These are phyloP conservation scores for Martes martes DNA, from an alignment of 2,113 vertebrate species.

Conservation along the genomic window DNA sequence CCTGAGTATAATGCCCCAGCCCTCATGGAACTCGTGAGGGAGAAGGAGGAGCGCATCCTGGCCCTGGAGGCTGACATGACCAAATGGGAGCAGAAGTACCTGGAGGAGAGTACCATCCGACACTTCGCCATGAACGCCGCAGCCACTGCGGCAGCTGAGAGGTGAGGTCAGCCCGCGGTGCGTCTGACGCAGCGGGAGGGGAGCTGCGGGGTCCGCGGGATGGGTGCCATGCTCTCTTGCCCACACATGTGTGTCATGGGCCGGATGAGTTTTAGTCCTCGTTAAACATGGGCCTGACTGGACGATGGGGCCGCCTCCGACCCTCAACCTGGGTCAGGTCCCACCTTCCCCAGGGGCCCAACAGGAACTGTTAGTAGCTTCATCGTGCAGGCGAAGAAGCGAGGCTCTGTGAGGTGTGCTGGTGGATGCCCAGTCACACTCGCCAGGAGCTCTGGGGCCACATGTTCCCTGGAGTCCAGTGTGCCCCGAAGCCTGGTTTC, in stretches of 20 bases:
- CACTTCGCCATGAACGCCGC: conserved; percentile 90
- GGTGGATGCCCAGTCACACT: background rate
- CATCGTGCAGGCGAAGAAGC: background rate
- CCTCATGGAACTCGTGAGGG: conserved; percentile 88
- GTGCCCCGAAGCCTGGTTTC: background rate
- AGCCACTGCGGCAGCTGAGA: conserved; percentile 81
- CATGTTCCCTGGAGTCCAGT: background rate
- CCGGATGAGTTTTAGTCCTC: background rate
- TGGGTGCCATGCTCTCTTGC: background rate
- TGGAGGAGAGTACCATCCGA: conserved; percentile 90
- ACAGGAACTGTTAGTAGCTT: background rate
- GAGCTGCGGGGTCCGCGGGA: background rate
- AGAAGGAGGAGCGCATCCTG: conserved; percentile 91
- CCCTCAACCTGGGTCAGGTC: background rate
- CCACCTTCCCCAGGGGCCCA: background rate
- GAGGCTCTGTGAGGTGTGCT: background rate
- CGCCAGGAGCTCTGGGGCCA: background rate
- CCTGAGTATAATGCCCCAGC: conserved; percentile 84
- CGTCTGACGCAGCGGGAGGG: background rate
- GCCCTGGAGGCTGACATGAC: conserved; percentile 91
- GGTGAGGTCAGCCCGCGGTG: conserved; percentile 74
- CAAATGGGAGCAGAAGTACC: conserved; percentile 92
- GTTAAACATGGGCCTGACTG: background rate
- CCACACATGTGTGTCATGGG: background rate
- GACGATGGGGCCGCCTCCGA: background rate